Base-by-base conservation (phyloP, 2,888 invertebrate species). In the Hedya salicella region DNA sequence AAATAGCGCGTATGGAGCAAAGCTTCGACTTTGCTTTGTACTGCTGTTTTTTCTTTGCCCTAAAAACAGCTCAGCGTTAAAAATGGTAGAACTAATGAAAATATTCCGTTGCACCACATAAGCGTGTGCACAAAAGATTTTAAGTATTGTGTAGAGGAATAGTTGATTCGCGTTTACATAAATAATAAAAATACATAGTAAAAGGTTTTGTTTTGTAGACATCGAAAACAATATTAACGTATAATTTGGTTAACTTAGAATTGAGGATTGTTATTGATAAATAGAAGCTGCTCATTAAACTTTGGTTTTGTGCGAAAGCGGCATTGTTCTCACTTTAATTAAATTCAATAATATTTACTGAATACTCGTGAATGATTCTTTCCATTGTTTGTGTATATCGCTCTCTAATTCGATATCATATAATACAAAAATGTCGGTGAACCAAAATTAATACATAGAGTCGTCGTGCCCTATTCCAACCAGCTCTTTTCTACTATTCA, bases 1-100 rank as follows among this genome's bases (percentile, higher is more conserved):
- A 14, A 32, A 11, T 25, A 9, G 40, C 25, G n/a, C n/a, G 21
- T 19, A 19, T 39, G 17, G 19, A 9, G 14, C 4, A 54, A 11
- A 21, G 11, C 11, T 56, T 42, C 42, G 8, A 30, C 42, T 56
- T 21, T 21, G 2, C 42, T 30, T 16, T 25, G 16, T 30, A 25
- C 40, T 21, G n/a, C 42, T 56, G 42, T 56, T 50, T 16, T 42
- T 54, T 32, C 44, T 17, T 57, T 8, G 56, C 44, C 30, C 21
- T 54, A 14, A 40, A 39, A 54, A 32, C n/a, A 54, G 21, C 21
- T 6, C 42, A 16, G 30, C 44, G n/a, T 17, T n/a, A 46, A 44
- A 56, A 44, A 16, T 36, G n/a, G 25, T 56, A 30, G 44, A 32
- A 9, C 40, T 40, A 25, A 56, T 17, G 25, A 42, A 42, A 42